These are phyloP conservation scores for Heteromyza rotundicornis DNA, from an alignment of 2,888 invertebrate genomes.

Conservation along the genomic window DNA sequence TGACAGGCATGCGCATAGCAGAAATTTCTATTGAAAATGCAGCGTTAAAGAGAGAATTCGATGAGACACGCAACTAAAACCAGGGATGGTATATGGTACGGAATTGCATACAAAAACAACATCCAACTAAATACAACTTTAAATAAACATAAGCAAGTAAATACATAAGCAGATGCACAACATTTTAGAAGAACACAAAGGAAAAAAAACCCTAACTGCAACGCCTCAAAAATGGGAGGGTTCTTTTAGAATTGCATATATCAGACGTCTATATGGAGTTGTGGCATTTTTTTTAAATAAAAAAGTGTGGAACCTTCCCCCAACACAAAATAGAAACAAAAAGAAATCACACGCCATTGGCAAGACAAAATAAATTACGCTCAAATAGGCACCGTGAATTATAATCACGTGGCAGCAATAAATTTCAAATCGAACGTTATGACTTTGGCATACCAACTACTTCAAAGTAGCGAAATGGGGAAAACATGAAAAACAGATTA, in stretches of 20 bases:
- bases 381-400: constrained; percentile 42
- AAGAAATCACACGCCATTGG: not conserved
- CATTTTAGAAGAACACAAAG: not conserved
- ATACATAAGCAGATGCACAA: not conserved
- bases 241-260: not conserved
- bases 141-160: not conserved
- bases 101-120: not conserved
- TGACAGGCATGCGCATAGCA: constrained; percentile 35
- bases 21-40: constrained; percentile 23
- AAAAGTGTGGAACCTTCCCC: not conserved
- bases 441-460: constrained; percentile 42
- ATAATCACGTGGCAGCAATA: constrained; percentile 60
- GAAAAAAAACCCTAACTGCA: not conserved
- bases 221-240: constrained; percentile 1
- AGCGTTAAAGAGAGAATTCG: constrained; percentile 29
- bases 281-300: not conserved
- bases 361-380: constrained; percentile 22
- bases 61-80: constrained; percentile 13
- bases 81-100: not conserved
- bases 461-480: too few relatives aligned
- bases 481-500: constrained; percentile 32
- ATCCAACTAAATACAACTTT: not conserved
- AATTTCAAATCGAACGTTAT: constrained; percentile 56
- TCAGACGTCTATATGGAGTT: not conserved
- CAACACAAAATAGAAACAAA: not conserved